These are phyloP conservation scores for Ochotona curzoniae DNA, from an alignment of 2,113 vertebrate species.

Conservation along the genomic window DNA sequence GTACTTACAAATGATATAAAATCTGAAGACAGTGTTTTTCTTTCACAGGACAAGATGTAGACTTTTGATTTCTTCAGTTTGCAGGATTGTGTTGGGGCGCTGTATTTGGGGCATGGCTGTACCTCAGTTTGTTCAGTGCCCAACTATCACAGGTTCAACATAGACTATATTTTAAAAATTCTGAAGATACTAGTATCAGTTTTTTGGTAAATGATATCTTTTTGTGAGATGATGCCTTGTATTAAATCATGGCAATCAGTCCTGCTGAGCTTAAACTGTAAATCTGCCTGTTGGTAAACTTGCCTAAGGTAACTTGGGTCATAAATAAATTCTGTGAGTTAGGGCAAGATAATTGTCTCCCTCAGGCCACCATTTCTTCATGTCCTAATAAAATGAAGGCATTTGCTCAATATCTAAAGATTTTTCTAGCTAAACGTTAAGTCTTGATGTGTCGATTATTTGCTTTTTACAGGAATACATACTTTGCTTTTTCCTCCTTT, in stretches of 20 bases:
- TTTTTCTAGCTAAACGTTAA: conserved; percentile 30
- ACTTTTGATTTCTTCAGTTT: not conserved
- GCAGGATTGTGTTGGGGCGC: not conserved
- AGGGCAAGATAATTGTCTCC: not conserved
- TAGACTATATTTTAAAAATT: not conserved
- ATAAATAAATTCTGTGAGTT: not conserved
- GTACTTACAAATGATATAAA: not conserved
- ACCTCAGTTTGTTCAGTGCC: not conserved
- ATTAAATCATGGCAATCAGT: not conserved
- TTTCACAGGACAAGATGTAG: not conserved
- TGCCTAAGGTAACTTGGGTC: not conserved
- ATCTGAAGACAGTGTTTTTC: not conserved
- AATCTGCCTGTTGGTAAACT: not conserved
- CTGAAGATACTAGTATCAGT: not conserved
- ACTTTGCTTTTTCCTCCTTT: conserved; percentile 41
- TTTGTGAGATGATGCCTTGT: not conserved
- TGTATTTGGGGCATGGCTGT: not conserved
- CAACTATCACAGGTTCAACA: not conserved
- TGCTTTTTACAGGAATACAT: conserved; percentile 36
- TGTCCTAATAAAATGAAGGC: conserved; percentile 2
- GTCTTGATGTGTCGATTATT: not conserved
- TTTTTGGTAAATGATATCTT: not conserved
- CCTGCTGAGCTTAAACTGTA: not conserved
- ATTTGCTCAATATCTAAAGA: not conserved
- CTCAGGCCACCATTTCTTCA: not conserved